phyloP scores from a whole-genome alignment of 2,888 invertebrate genomes.

The Augiades crinisus region DNA sequence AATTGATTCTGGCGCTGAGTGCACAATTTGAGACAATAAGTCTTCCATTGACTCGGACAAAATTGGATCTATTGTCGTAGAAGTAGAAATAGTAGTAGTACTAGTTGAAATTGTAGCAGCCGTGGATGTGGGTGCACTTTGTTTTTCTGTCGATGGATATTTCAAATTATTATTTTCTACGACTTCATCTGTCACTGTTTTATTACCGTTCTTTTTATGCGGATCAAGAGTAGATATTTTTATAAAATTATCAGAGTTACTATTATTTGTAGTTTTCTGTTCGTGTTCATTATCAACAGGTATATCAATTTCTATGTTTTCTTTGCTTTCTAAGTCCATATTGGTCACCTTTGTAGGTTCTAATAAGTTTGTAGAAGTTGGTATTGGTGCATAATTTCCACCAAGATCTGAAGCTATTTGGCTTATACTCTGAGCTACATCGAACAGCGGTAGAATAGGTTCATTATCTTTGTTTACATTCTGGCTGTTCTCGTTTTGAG shows the following conservation, averaged over 20 bases:
- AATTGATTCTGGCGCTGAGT: conserved; percentile 52
- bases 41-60: conserved; percentile 73
- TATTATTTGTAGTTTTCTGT: conserved; percentile 34
- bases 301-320: conserved; percentile 66
- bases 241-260: conserved; percentile 52
- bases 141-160: conserved; percentile 27
- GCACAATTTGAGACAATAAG: conserved; percentile 72
- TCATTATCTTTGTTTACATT: conserved; percentile 41
- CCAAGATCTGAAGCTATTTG: conserved; percentile 76
- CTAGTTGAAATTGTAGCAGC: conserved; percentile 25
- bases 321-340: conserved; percentile 65
- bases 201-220: conserved; percentile 38
- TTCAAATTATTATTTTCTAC: conserved; percentile 5
- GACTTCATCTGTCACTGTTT: conserved; percentile 25
- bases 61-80: conserved; percentile 61
- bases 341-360: conserved; percentile 52
- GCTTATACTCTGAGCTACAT: conserved; percentile 73
- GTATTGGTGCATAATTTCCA: conserved; percentile 55
- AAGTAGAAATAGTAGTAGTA: conserved; percentile 31
- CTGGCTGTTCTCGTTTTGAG: conserved; percentile 28
- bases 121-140: conserved; percentile 28
- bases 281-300: conserved; percentile 45
- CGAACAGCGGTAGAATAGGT: conserved; percentile 56
- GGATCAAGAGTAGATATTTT: conserved; percentile 69
- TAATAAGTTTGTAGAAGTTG: conserved; percentile 57